Evolutionary conservation across 2,113 vertebrate species (phyloP).

Genomic region (Larimichthys crocea): DNA sequence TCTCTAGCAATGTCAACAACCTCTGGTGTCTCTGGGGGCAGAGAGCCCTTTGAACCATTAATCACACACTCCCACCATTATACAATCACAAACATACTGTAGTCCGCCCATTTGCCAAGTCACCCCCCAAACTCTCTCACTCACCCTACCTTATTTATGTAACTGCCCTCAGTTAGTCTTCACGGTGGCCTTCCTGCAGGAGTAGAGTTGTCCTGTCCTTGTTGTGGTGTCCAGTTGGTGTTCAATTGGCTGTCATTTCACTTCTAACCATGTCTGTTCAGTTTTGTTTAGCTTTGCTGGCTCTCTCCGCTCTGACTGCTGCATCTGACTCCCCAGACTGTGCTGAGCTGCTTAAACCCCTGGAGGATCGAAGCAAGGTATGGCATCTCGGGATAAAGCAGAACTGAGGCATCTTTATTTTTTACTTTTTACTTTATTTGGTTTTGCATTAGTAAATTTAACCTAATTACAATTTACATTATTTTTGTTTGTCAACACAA

Average conservation of each 20-base stretch:
- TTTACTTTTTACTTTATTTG: too few species aligned
- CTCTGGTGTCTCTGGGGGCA: not conserved
- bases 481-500: not conserved
- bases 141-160: not conserved
- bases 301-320: conserved; percentile 53
- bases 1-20: not conserved
- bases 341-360: conserved; percentile 49
- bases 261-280: conserved; percentile 48
- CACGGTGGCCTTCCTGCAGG: not conserved
- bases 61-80: not conserved
- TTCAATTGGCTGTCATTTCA: not conserved
- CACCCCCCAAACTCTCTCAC: not conserved
- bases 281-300: conserved; percentile 45
- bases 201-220: conserved; percentile 3
- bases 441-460: not conserved
- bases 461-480: not conserved
- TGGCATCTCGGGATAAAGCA: not conserved
- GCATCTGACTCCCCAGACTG: conserved; percentile 43
- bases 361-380: conserved; percentile 51
- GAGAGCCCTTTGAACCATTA: not conserved
- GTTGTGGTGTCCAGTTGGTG: not conserved
- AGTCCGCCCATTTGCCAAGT: not conserved
- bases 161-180: not conserved
- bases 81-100: not conserved
- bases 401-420: not conserved